Conservation (phyloP, 2,888 invertebrate genomes). For the Petrophora chlorosata region DNA sequence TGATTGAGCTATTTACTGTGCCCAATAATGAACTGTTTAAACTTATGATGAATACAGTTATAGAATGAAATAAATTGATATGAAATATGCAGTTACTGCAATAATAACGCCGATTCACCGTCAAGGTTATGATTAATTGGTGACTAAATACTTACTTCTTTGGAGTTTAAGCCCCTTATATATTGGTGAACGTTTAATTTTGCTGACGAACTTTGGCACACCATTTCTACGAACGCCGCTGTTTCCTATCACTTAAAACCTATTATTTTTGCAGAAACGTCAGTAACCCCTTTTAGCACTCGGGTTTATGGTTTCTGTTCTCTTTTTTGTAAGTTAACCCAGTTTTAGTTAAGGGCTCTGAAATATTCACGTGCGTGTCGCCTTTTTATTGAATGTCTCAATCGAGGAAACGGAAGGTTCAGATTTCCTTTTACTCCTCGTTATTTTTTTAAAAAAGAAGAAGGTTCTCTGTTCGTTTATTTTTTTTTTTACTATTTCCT, state of each 20-base stretch:
- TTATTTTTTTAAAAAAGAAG: neutral
- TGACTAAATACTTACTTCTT: no score
- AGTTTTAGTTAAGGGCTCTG: slow-evolving; percentile 32
- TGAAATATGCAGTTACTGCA: no score
- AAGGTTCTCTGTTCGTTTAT: no score
- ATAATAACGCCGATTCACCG: no score
- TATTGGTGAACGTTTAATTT: no score
- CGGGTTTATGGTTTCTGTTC: slow-evolving; percentile 32
- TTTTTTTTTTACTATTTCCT: no score
- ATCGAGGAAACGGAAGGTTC: slow-evolving; percentile 19
- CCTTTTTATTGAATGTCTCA: slow-evolving; percentile 31
- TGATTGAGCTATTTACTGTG: no score
- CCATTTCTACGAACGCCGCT: neutral
- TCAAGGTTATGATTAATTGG: no score
- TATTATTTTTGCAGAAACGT: neutral
- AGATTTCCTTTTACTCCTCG: slow-evolving; percentile 1
- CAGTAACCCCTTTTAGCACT: slow-evolving; percentile 32
- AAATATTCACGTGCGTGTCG: slow-evolving; percentile 31
- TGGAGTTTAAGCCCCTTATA: no score
- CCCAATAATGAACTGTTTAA: no score
- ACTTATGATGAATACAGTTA: no score
- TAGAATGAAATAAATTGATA: no score
- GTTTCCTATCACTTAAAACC: slow-evolving; percentile 9
- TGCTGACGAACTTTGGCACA: neutral
- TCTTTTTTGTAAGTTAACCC: slow-evolving; percentile 33